Percentiles rank a stretch among this genome's conserved stretches.
Evolutionary conservation across 2,797 vertebrate species (phyloP).

Genomic region (Apogon hyalosoma): DNA sequence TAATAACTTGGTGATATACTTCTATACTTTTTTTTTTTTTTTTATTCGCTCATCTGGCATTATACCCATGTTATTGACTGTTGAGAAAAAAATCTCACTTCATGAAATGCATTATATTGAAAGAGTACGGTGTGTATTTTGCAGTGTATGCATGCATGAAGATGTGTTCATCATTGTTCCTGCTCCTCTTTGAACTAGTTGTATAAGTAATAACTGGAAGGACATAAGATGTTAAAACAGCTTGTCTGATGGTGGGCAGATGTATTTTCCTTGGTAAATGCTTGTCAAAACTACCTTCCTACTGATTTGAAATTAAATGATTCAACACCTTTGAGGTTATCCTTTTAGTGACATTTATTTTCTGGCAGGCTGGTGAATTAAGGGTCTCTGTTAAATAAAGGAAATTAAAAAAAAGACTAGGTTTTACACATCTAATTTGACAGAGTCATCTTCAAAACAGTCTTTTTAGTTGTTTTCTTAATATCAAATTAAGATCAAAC

Average conservation of each 20-base stretch:
- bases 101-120: neutral
- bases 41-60: neutral
- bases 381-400: neutral
- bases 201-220: too few species aligned
- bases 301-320: conserved; percentile 21
- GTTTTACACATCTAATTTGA: conserved; percentile 9
- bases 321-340: neutral
- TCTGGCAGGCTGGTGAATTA: neutral
- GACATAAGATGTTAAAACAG: neutral
- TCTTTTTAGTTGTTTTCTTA: neutral
- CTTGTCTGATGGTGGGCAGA: neutral
- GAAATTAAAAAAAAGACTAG: conserved; percentile 15
- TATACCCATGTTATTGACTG: conserved; percentile 7
- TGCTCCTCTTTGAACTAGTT: neutral
- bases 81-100: conserved; percentile 12
- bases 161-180: neutral
- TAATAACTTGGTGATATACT: neutral
- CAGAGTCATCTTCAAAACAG: neutral
- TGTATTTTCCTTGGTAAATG: neutral
- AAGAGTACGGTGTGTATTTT: neutral
- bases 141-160: neutral
- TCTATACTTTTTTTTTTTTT: too few species aligned
- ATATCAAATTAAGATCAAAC: too few species aligned
- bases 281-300: neutral
- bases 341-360: conserved; percentile 2